Evolutionary conservation across 2,113 vertebrate genomes (phyloP).

Genomic region (Riparia riparia): DNA sequence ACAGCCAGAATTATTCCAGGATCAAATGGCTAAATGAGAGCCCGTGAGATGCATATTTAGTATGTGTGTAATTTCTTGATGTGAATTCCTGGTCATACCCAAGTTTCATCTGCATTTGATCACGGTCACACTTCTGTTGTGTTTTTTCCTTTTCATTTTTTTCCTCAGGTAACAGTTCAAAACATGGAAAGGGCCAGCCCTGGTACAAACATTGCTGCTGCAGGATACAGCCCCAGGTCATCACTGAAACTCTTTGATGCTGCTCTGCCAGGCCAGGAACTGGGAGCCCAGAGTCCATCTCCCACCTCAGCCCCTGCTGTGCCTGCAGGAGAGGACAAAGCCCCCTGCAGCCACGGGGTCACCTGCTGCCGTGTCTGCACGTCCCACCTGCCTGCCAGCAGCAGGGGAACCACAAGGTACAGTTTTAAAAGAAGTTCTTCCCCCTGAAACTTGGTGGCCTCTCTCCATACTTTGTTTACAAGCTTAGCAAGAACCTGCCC

Average conservation of each 20-base stretch:
- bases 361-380: rapidly evolving
- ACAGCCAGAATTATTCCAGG: not conserved
- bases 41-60: not conserved
- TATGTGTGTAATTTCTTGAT: not conserved
- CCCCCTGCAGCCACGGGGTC: not conserved
- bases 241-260: not conserved
- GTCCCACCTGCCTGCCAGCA: not conserved
- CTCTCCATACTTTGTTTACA: not conserved
- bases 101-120: not conserved
- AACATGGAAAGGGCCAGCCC: not conserved
- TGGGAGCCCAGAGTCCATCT: not conserved
- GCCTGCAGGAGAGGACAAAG: not conserved
- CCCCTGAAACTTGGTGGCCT: not conserved
- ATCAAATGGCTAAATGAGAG: not conserved
- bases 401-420: rapidly evolving
- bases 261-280: not conserved
- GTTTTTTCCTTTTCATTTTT: not conserved
- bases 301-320: not conserved
- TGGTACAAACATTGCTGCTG: rapidly evolving
- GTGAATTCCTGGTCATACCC: not conserved
- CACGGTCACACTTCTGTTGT: not conserved
- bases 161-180: not conserved
- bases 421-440: not conserved
- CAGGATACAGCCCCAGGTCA: not conserved
- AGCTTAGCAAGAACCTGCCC: not conserved